A percentile compares a stretch with the other conserved stretches of the same genome.
Conservation (phyloP, 2,113 vertebrate genomes). For the Rana temporaria region DNA sequence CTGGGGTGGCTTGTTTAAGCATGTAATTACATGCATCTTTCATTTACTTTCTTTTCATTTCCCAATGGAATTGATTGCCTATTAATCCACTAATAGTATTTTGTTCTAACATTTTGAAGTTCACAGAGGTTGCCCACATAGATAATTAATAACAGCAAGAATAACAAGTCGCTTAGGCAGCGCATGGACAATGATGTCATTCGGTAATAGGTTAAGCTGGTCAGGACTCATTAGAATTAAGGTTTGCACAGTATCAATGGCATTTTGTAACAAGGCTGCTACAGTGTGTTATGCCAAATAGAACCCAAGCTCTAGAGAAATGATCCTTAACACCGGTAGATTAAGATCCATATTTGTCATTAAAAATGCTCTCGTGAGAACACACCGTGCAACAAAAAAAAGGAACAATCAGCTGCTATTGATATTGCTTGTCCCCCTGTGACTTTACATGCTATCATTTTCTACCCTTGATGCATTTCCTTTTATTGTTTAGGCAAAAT, state of each 20-base stretch:
- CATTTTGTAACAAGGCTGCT: neutral
- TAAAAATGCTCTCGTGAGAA: slow-evolving; percentile 33
- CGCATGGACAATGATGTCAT: slow-evolving; percentile 23
- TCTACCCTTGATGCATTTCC: slow-evolving; percentile 6
- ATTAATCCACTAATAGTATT: slow-evolving; percentile 31
- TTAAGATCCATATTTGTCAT: slow-evolving; percentile 45
- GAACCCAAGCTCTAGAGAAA: slow-evolving; percentile 14
- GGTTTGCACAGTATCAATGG: neutral
- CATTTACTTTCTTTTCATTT: neutral
- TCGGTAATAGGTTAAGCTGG: slow-evolving; percentile 8
- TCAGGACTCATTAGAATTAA: slow-evolving; percentile 39
- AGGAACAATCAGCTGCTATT: slow-evolving; percentile 5
- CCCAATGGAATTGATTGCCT: neutral
- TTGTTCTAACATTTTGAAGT: slow-evolving; percentile 20
- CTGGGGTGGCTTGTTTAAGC: neutral
- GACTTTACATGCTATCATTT: slow-evolving; percentile 17
- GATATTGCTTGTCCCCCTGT: slow-evolving; percentile 10
- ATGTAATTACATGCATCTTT: neutral
- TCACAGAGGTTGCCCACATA: neutral
- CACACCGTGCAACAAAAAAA: slow-evolving; percentile 10
- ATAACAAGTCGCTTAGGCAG: neutral
- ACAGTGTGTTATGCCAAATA: neutral
- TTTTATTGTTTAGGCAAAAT: slow-evolving; percentile 17
- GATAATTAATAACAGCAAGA: slow-evolving; percentile 10
- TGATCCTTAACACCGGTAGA: slow-evolving; percentile 38